Evolutionary conservation across 2,888 invertebrate genomes (phyloP), one percentile per base, ranked within the genome.

Genomic region (Phanerotoma sp.): DNA sequence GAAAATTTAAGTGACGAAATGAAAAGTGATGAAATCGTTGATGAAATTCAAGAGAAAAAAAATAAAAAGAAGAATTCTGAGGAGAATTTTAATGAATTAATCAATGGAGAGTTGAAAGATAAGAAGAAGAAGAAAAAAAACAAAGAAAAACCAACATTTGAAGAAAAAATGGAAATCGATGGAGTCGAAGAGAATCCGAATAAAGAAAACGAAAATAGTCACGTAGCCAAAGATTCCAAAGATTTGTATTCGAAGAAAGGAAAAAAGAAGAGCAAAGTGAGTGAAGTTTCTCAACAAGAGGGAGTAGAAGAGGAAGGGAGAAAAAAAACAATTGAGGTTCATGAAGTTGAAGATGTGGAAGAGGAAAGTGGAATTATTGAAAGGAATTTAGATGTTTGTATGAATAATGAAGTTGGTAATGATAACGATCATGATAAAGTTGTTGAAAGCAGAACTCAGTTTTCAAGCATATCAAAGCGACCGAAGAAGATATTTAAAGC

Each of bases 401-500:
- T n/a, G 2, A 15, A 33, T 13, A 33, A n/a, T n/a, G n/a, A 33
- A 5, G 15, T 1, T 15, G 15, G 13, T 3, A 33, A 33, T n/a
- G 37, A 35, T 21, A 16, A n/a, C 22, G 40, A 49, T 20, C 46
- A 42, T 41, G 21, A 21, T 35, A 15, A 42, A 28, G 41, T 6
- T 11, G 10, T 11, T 21, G 16, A 21, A 18, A 13, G 11, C n/a
- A n/a, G n/a, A n/a, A n/a, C n/a, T 18, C 18, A 16, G 16, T 38
- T 15, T 11, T 6, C 7, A 20, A 38, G 16, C 11, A 20, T 18
- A 5, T 62, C 38, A 21, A 62, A 59, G n/a, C n/a, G n/a, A 40
- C 58, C 68, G 2, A 74, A 69, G 51, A 70, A 58, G 51, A 58
- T 66, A 4, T 57, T 75, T 18, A 70, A 62, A 47, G 52, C 65